Evolutionary conservation across 2,113 vertebrate species (phyloP).

Genomic region (Cynocephalus volans): DNA sequence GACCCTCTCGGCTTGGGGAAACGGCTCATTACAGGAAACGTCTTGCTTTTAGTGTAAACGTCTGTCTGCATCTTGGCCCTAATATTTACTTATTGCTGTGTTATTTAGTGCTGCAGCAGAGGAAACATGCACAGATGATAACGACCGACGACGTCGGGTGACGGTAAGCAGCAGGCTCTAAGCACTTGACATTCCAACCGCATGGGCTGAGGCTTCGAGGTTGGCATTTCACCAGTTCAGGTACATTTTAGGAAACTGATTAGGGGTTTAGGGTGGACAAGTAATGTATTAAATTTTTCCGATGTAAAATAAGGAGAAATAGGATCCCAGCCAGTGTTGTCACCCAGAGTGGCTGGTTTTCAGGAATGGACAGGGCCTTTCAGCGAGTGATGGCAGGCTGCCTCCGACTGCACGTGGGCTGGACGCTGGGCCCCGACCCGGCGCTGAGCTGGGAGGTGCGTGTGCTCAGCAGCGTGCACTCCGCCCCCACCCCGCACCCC

Average conservation of each 20-base stretch:
- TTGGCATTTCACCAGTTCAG: fast-evolving
- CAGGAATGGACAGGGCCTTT: background rate
- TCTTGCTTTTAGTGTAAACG: fast-evolving
- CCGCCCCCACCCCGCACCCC: fast-evolving
- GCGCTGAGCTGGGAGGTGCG: fast-evolving
- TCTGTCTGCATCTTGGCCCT: fast-evolving
- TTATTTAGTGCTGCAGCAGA: fast-evolving
- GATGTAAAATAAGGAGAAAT: fast-evolving
- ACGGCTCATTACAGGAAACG: fast-evolving
- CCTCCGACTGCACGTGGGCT: fast-evolving
- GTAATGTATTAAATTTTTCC: fast-evolving
- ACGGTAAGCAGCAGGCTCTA: fast-evolving
- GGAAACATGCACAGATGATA: fast-evolving
- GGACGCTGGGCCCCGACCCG: background rate
- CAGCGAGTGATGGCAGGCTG: fast-evolving
- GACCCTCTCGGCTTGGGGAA: background rate
- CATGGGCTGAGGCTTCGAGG: fast-evolving
- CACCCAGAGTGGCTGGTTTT: background rate
- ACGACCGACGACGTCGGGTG: fast-evolving
- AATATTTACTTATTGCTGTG: fast-evolving
- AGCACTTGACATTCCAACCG: fast-evolving
- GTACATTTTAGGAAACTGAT: background rate
- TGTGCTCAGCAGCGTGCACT: too few relatives aligned
- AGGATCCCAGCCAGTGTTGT: background rate
- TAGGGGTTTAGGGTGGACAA: background rate